Evolutionary conservation across 2,888 invertebrate genomes (phyloP).

Genomic region (Lithophane ornitopus): DNA sequence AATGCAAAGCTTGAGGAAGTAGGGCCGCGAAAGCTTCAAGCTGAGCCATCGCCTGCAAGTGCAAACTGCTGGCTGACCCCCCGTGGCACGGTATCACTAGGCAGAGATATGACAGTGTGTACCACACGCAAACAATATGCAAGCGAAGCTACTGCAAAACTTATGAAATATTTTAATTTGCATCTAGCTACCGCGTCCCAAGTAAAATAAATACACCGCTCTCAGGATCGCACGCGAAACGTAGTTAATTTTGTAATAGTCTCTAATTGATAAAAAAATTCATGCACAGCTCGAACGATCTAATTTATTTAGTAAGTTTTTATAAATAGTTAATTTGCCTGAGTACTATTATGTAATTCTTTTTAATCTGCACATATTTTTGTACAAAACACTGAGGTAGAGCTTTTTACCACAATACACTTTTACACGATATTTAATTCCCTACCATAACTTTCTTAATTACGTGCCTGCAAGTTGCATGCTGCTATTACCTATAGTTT

Average conservation of each 20-base stretch:
- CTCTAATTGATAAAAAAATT: conserved; percentile 1
- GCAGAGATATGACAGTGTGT: conserved; percentile 67
- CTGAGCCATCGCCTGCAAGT: conserved; percentile 80
- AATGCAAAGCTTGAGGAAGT: conserved; percentile 77
- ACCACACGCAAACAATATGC: conserved; percentile 69
- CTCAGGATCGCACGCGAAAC: conserved; percentile 63
- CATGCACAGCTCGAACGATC: conserved; percentile 24
- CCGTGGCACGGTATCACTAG: conserved; percentile 70
- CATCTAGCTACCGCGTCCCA: conserved; percentile 70
- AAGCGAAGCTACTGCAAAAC: conserved; percentile 72
- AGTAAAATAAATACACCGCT: conserved; percentile 66
- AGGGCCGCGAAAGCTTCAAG: conserved; percentile 83
- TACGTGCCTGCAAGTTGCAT: conserved; percentile 39
- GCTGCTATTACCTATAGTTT: conserved; percentile 23
- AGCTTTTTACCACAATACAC: conserved; percentile 44
- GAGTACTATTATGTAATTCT: conserved; percentile 12
- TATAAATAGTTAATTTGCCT: conserved; percentile 42
- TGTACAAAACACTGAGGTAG: conserved; percentile 28
- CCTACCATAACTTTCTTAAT: conserved; percentile 8
- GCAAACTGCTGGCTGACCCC: conserved; percentile 78
- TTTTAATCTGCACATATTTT: conserved; percentile 44
- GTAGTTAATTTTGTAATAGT: conserved; percentile 46
- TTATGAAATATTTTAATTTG: conserved; percentile 62
- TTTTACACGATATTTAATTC: conserved; percentile 33
- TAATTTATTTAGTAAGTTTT: conserved; percentile 23